Percentiles rank a stretch among this genome's conserved stretches.
Conservation (phyloP, 1,140 invertebrate genomes). For the Heliconius nattereri region DNA sequence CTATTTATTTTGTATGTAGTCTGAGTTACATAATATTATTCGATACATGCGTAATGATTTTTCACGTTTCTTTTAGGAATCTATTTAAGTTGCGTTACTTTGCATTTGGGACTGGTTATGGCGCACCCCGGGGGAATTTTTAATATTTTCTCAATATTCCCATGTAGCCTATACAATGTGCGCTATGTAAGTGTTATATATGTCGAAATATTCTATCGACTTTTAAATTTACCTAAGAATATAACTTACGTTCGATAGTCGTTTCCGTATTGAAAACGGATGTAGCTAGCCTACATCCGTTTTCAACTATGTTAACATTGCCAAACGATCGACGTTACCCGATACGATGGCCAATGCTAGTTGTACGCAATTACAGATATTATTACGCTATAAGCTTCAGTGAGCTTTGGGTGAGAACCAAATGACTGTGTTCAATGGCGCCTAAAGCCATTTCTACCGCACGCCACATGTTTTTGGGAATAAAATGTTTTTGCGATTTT, state of each 20-base stretch:
- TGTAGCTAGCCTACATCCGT: slow-evolving; percentile 21
- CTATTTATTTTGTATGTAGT: background rate
- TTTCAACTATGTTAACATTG: slow-evolving; percentile 21
- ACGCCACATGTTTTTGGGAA: slow-evolving; percentile 31
- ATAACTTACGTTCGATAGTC: background rate
- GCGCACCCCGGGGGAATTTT: too few relatives aligned
- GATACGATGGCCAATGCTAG: slow-evolving; percentile 33
- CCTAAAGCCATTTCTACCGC: slow-evolving; percentile 39
- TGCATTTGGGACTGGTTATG: too few relatives aligned
- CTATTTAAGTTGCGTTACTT: too few relatives aligned
- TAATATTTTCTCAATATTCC: too few relatives aligned
- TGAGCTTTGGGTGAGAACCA: slow-evolving; percentile 44
- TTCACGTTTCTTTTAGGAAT: too few relatives aligned
- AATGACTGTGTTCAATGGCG: slow-evolving; percentile 41
- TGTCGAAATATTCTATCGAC: too few relatives aligned
- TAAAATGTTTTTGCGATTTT: slow-evolving; percentile 25
- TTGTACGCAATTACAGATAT: slow-evolving; percentile 40
- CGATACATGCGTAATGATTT: background rate
- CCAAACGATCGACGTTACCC: slow-evolving; percentile 27
- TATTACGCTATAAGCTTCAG: slow-evolving; percentile 39
- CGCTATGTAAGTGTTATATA: too few relatives aligned
- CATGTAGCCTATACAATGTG: too few relatives aligned
- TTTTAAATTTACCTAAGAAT: background rate
- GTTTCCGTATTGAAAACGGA: slow-evolving; percentile 30
- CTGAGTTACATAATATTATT: background rate